Conservation (phyloP, 53 echinoderm and acorn worm species). For the Stichopus horrens region DNA sequence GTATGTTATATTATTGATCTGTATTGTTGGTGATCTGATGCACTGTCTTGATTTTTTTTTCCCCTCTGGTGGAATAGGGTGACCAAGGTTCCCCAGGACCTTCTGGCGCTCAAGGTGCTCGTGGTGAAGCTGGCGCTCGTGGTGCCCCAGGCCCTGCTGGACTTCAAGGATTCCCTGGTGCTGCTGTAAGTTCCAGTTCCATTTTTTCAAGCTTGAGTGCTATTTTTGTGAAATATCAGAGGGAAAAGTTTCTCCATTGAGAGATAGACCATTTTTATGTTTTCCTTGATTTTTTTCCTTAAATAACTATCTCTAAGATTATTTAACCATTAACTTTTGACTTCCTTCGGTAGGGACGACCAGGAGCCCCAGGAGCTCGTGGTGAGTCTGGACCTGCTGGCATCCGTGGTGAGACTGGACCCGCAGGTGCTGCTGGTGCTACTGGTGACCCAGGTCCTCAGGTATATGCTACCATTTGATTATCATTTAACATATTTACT, state of each 20-base stretch:
- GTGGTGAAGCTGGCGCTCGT: slow-evolving; percentile 71
- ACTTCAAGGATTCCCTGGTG: slow-evolving; percentile 72
- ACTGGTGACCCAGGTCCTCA: slow-evolving; percentile 73
- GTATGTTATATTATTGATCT: background rate
- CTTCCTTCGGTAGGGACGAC: slow-evolving; percentile 44
- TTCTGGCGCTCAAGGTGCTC: slow-evolving; percentile 72
- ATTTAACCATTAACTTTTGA: background rate
- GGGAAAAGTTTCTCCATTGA: background rate
- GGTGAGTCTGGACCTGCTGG: slow-evolving; percentile 74
- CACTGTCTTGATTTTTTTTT: background rate
- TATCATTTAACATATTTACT: background rate
- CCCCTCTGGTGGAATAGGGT: slow-evolving; percentile 68
- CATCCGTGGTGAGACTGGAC: slow-evolving; percentile 72
- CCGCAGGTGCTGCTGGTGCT: slow-evolving; percentile 76
- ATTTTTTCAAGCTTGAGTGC: background rate
- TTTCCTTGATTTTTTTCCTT: background rate
- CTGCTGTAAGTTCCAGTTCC: slow-evolving; percentile 58
- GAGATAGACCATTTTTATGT: background rate
- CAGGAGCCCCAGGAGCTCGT: slow-evolving; percentile 59
- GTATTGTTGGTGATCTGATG: background rate
- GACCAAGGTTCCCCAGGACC: slow-evolving; percentile 81
- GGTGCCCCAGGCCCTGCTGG: slow-evolving; percentile 83
- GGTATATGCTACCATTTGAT: slow-evolving; percentile 33
- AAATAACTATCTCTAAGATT: background rate
- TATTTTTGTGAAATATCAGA: background rate